phyloP scores from a whole-genome alignment of 2,888 invertebrate genomes.

The Amphipoea lucens region DNA sequence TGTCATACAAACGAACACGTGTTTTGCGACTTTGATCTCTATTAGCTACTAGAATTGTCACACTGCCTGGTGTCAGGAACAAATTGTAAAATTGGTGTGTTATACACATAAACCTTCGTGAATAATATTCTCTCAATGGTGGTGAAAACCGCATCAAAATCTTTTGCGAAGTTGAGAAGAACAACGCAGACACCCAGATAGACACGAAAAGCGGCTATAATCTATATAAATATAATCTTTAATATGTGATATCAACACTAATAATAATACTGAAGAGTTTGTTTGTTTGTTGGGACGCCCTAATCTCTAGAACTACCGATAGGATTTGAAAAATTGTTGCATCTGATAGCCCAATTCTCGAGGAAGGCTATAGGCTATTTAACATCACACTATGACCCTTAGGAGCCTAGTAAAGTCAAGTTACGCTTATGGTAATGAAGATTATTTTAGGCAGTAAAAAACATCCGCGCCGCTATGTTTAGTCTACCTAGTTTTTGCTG shows the following conservation, averaged over 20 bases:
- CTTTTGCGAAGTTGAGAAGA: neutral
- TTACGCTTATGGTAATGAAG: neutral
- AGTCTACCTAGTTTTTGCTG: neutral
- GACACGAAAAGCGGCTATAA: neutral
- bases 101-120: neutral
- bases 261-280: no score
- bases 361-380: no score
- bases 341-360: no score
- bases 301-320: no score
- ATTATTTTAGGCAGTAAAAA: constrained; percentile 12
- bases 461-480: neutral
- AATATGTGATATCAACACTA: no score
- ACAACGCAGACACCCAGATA: neutral
- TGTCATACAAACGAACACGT: no score
- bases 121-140: neutral
- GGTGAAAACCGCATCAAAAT: neutral
- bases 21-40: no score
- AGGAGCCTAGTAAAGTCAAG: neutral
- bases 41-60: no score
- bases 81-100: neutral
- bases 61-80: no score
- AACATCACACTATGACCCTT: no score
- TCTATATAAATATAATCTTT: neutral
- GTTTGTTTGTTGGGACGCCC: no score
- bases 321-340: no score